Percentiles rank a stretch among this genome's conserved stretches.
Evolutionary conservation across 2,888 invertebrate genomes (phyloP).

Genomic region (Hydroisotoma schaefferi): DNA sequence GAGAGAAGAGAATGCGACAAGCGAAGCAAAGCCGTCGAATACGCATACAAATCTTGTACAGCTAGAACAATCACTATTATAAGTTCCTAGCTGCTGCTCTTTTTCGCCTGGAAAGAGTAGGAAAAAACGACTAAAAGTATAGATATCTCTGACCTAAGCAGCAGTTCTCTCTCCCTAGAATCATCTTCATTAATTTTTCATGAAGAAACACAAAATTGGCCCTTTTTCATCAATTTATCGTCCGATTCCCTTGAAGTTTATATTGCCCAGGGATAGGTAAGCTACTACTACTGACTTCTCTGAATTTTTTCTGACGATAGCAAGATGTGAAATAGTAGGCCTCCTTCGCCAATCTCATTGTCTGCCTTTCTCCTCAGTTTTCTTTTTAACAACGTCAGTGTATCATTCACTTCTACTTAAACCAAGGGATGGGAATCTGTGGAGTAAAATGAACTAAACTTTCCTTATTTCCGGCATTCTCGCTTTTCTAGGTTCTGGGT

Average conservation of each 20-base stretch:
- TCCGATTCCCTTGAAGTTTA: constrained; percentile 48
- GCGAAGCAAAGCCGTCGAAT: too few relatives aligned
- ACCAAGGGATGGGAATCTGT: too few relatives aligned
- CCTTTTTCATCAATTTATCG: constrained; percentile 50
- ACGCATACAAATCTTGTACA: constrained; percentile 8
- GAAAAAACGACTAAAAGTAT: not conserved
- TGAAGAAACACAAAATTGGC: constrained; percentile 48
- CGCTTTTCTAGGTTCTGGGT: too few relatives aligned
- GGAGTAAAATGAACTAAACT: not conserved
- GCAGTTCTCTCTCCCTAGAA: constrained; percentile 41
- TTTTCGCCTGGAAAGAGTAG: too few relatives aligned
- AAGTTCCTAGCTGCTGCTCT: not conserved
- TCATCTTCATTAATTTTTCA: constrained; percentile 49
- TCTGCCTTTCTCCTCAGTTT: constrained; percentile 8
- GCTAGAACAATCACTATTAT: not conserved
- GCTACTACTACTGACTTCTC: not conserved
- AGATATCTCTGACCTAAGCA: constrained; percentile 12
- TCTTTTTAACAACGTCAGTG: constrained; percentile 9
- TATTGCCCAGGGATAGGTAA: constrained; percentile 41
- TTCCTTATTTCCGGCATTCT: too few relatives aligned
- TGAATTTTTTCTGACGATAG: not conserved
- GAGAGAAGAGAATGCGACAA: too few relatives aligned
- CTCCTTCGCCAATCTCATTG: constrained; percentile 14
- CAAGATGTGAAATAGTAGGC: not conserved
- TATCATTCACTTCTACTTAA: constrained; percentile 2